Conservation (phyloP, 2,113 vertebrate species). For the Smithornis capensis region DNA sequence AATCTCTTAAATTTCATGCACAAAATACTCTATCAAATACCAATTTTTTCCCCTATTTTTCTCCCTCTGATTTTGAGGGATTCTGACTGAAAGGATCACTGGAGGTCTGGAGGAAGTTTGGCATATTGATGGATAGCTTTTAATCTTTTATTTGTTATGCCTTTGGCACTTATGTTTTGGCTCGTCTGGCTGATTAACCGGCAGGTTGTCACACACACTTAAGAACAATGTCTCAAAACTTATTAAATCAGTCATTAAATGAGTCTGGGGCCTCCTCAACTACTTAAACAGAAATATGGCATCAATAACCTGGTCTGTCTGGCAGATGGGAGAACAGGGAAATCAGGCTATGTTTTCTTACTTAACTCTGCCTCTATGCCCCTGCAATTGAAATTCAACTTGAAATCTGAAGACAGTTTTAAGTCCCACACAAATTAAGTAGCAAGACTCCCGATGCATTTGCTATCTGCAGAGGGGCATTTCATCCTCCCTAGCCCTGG, state of each 20-base stretch:
- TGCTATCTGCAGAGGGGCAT: background rate
- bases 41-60: rapidly evolving
- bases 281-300: background rate
- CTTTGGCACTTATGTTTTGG: background rate
- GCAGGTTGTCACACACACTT: background rate
- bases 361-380: background rate
- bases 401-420: background rate
- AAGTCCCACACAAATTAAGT: background rate
- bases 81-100: background rate
- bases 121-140: background rate
- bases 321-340: background rate
- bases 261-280: background rate
- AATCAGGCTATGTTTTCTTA: background rate
- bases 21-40: background rate
- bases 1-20: background rate
- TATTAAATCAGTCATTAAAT: background rate
- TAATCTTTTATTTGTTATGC: background rate
- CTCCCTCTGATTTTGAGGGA: background rate
- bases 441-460: background rate
- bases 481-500: background rate
- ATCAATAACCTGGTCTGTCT: background rate
- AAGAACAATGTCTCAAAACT: background rate
- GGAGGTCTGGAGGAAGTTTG: background rate
- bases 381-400: background rate
- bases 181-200: background rate